Percentiles rank a stretch among this genome's conserved stretches.
These are phyloP conservation scores for Trachymyrmex septentrionalis DNA, from an alignment of 1,140 invertebrate species.

Conservation along the genomic window DNA sequence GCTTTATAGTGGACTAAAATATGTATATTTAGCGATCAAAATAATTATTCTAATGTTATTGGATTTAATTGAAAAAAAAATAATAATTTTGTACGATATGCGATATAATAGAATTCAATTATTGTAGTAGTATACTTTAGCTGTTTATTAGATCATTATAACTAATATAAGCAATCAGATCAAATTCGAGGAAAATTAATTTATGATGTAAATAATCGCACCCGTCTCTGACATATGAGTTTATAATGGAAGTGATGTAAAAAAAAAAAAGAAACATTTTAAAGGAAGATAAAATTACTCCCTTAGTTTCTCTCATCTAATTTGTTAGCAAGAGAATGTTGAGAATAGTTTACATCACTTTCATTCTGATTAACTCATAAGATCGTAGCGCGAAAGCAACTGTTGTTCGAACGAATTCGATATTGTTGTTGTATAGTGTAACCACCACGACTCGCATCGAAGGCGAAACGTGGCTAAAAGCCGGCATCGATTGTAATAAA, in stretches of 20 bases:
- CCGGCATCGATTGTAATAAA: slow-evolving; percentile 38
- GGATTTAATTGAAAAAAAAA: not conserved
- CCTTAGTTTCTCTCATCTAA: not conserved
- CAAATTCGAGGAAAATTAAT: slow-evolving; percentile 17
- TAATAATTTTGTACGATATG: slow-evolving; percentile 3
- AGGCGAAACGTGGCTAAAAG: slow-evolving; percentile 13
- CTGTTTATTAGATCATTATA: slow-evolving; percentile 6
- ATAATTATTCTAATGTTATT: not conserved
- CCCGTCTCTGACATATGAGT: slow-evolving; percentile 52
- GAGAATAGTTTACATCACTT: slow-evolving; percentile 31
- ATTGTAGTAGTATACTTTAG: not conserved
- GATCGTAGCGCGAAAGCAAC: slow-evolving; percentile 33
- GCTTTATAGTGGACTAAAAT: not conserved
- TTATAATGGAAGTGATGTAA: slow-evolving; percentile 50
- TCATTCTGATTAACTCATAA: slow-evolving; percentile 44
- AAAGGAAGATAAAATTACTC: not conserved
- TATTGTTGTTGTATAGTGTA: slow-evolving; percentile 58
- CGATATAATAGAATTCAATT: not conserved
- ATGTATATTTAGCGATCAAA: not conserved
- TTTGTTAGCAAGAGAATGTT: not conserved
- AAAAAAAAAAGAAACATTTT: slow-evolving; percentile 4
- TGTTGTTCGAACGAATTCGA: slow-evolving; percentile 61
- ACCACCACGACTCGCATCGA: slow-evolving; percentile 12
- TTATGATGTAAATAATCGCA: slow-evolving; percentile 11
- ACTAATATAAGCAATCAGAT: not conserved